A percentile compares a stretch with the other conserved stretches of the same genome.
Evolutionary conservation across 2,888 invertebrate species (phyloP).

Genomic region (Reticulitermes lucifugus): DNA sequence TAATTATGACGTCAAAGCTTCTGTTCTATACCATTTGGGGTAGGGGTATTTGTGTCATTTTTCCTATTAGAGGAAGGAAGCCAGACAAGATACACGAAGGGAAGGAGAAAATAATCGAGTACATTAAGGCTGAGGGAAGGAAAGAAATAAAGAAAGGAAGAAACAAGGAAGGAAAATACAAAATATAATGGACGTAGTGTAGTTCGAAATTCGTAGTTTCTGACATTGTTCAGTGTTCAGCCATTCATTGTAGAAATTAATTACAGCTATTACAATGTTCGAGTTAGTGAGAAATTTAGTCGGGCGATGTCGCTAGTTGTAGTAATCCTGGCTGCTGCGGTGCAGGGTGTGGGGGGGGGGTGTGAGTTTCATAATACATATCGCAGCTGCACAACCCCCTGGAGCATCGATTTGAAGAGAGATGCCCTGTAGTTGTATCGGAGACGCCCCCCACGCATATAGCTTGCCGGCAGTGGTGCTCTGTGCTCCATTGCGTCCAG

Average conservation of each 20-base stretch:
- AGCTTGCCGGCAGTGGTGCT: slow-evolving; percentile 1
- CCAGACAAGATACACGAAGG: too few relatives aligned
- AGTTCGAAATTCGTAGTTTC: too few relatives aligned
- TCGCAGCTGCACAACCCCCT: slow-evolving; percentile 40
- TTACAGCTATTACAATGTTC: neutral
- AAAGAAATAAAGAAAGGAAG: too few relatives aligned
- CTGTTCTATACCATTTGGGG: too few relatives aligned
- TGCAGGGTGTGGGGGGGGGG: neutral
- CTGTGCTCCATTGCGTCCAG: neutral
- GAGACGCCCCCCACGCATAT: slow-evolving; percentile 19
- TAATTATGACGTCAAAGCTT: too few relatives aligned
- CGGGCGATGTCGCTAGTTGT: slow-evolving; percentile 32
- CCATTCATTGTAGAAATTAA: neutral
- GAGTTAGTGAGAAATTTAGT: slow-evolving; percentile 1
- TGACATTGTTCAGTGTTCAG: neutral
- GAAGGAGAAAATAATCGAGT: too few relatives aligned
- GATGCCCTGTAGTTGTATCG: neutral
- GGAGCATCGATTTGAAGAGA: slow-evolving; percentile 39
- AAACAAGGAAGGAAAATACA: too few relatives aligned
- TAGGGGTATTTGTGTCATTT: too few relatives aligned
- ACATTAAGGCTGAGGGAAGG: too few relatives aligned
- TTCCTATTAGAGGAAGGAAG: too few relatives aligned
- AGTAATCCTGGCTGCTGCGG: neutral
- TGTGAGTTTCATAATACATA: slow-evolving; percentile 28
- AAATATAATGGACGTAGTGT: too few relatives aligned